phyloP scores from a whole-genome alignment of 2,888 invertebrate species.

The Ptycholaimellus sp. region DNA sequence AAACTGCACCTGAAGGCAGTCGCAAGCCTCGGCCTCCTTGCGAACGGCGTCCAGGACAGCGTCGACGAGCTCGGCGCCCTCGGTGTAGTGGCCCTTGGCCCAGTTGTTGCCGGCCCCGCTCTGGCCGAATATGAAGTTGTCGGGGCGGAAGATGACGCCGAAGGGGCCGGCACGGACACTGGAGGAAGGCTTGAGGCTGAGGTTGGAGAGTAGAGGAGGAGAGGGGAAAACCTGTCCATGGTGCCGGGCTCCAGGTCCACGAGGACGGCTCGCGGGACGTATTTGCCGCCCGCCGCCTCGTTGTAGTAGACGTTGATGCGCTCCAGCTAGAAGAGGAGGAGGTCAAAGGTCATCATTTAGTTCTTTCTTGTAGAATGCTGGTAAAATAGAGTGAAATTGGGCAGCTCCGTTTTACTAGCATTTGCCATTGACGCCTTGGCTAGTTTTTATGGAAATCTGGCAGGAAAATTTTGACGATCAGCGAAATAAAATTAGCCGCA shows the following conservation, averaged over 20 bases:
- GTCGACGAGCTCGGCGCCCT: slow-evolving; percentile 40
- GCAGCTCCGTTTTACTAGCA: too few species aligned
- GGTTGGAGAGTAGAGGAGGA: too few species aligned
- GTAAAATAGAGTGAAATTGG: too few species aligned
- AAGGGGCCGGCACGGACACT: slow-evolving; percentile 79
- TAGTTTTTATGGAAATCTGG: too few species aligned
- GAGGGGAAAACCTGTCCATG: slow-evolving; percentile 89
- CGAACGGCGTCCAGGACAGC: slow-evolving; percentile 37
- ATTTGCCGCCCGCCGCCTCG: slow-evolving; percentile 39
- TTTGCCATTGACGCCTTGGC: too few species aligned
- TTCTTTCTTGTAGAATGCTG: too few species aligned
- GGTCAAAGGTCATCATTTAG: too few species aligned
- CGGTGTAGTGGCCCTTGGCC: slow-evolving; percentile 69
- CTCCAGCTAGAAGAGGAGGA: too few species aligned
- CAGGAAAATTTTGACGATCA: too few species aligned
- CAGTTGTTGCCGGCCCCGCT: slow-evolving; percentile 54
- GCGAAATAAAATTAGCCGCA: too few species aligned
- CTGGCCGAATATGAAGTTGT: slow-evolving; percentile 55
- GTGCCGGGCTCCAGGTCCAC: slow-evolving; percentile 88
- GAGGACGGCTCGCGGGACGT: slow-evolving; percentile 45
- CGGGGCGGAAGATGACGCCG: slow-evolving; percentile 56
- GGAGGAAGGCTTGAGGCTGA: too few species aligned
- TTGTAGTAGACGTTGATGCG: slow-evolving; percentile 72
- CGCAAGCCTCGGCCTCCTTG: slow-evolving; percentile 54
- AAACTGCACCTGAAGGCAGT: slow-evolving; percentile 37